Percentiles rank a stretch among this genome's conserved stretches.
Conservation (phyloP, 2,797 vertebrate genomes). For the Darevskia mixta region DNA sequence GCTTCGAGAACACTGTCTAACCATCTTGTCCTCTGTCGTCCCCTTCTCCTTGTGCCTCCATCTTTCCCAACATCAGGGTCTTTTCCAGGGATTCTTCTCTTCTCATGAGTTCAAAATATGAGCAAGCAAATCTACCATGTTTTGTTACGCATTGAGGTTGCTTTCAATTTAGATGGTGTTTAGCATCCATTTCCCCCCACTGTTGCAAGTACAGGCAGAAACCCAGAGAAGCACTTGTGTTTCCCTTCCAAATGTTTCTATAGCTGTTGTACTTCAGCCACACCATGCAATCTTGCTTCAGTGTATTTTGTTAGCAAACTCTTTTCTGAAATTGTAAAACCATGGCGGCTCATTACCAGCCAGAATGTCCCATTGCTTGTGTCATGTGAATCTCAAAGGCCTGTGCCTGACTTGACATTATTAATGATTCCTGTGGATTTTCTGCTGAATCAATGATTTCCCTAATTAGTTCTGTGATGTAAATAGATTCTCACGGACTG, state of each 20-base stretch:
- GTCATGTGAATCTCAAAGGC: constrained; percentile 5
- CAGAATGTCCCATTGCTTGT: neutral
- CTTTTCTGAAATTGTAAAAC: neutral
- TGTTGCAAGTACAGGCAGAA: neutral
- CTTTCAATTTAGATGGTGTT: neutral
- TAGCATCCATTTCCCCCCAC: neutral
- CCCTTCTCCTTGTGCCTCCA: too few relatives aligned
- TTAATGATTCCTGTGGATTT: constrained; percentile 38
- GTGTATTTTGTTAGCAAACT: neutral
- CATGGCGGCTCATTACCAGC: neutral
- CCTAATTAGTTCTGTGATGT: constrained; percentile 34
- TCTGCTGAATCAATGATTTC: constrained; percentile 33
- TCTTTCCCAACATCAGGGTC: too few relatives aligned
- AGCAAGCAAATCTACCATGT: neutral
- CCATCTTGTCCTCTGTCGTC: too few relatives aligned
- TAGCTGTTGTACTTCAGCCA: neutral
- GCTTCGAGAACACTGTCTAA: too few relatives aligned
- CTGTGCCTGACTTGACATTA: constrained; percentile 2
- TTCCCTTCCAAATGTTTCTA: neutral
- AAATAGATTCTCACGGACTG: constrained; percentile 7
- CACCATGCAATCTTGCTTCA: neutral
- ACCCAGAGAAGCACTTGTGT: neutral
- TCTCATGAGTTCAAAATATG: neutral
- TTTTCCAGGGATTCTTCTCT: too few relatives aligned
- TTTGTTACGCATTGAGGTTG: neutral